These are phyloP conservation scores for Cerastoderma edule DNA, from an alignment of 2,888 invertebrate species.

Conservation along the genomic window DNA sequence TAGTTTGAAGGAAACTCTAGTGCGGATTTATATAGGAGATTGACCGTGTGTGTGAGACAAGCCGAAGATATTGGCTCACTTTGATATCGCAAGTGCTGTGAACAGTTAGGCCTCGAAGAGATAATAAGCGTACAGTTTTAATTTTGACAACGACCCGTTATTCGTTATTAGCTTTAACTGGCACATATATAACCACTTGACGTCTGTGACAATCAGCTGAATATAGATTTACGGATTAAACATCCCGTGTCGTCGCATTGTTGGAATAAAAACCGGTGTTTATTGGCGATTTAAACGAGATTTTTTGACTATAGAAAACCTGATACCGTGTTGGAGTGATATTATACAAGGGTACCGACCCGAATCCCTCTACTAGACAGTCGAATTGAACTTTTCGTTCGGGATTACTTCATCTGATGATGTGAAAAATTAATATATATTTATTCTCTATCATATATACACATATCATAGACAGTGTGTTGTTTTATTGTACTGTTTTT, in stretches of 20 bases:
- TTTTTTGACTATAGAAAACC: constrained; percentile 6
- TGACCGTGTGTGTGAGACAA: neutral
- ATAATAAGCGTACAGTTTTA: constrained; percentile 13
- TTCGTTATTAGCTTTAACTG: constrained; percentile 5
- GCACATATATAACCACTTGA: constrained; percentile 8
- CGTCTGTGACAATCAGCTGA: constrained; percentile 25
- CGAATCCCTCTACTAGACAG: constrained; percentile 10
- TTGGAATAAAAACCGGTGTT: constrained; percentile 14
- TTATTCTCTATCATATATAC: too few species aligned
- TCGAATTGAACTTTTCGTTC: constrained; percentile 1
- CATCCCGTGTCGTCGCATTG: constrained; percentile 20
- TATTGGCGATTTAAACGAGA: constrained; percentile 10
- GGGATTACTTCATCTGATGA: neutral
- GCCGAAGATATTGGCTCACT: neutral
- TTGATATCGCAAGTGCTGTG: neutral
- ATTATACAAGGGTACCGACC: constrained; percentile 9
- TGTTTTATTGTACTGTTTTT: too few species aligned
- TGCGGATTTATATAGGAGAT: neutral
- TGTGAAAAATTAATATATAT: too few species aligned
- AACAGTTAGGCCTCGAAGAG: constrained; percentile 6
- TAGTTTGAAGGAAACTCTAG: neutral
- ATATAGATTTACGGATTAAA: constrained; percentile 33
- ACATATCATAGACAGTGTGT: too few species aligned
- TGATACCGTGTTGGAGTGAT: constrained; percentile 1
- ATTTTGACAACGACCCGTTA: neutral